Base-by-base conservation (phyloP, 2,888 invertebrate species). In the Sympetrum striolatum region DNA sequence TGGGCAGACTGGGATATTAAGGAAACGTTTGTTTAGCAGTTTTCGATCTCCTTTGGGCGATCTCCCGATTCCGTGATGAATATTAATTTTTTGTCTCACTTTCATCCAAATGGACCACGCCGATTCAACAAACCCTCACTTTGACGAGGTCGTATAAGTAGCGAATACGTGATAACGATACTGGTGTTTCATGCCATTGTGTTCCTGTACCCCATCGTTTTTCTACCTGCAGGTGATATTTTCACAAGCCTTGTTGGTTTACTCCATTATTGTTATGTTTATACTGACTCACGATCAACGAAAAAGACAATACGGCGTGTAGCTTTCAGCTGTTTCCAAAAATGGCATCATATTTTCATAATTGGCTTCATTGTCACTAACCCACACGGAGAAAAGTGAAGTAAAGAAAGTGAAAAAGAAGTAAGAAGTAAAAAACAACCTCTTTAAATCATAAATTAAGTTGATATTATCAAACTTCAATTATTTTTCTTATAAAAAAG, bases 81-180 rank as follows among this genome's bases (percentile, higher is more conserved):
- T 37, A 35, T 35, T 18, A 18, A 14, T 80, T 80, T 25, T n/a
- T 80, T 37, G 25, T 2, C 25, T 31, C 35, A 80, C 8, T 35
- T 35, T 37, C 14, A 35, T 2, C 80, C 80, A 22, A 37, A 3
- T 37, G 18, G 80, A 18, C 80, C 25, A 8, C 44, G 0, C 37
- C 25, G 18, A 31, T 81, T 81, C 81, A n/a, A 48, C 44, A 48
- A n/a, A 39, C 48, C 81, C 25, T 48, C 53, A 8, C 15, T 53
- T 1, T 25, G 14, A 25, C 81, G 48, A 81, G 53, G 15, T 48
- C 31, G 37, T 44, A 53, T 81, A 14, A 37, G 25, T 81, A 81
- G 53, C 53, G 48, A 44, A 5, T 48, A 81, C 25, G 48, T 81
- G 81, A 81, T 81, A 81, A 81, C 25, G 81, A 81, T 81, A 81